These are phyloP conservation scores for Plecturocebus donacophilus DNA, from an alignment of 2,113 vertebrate genomes.

Conservation along the genomic window DNA sequence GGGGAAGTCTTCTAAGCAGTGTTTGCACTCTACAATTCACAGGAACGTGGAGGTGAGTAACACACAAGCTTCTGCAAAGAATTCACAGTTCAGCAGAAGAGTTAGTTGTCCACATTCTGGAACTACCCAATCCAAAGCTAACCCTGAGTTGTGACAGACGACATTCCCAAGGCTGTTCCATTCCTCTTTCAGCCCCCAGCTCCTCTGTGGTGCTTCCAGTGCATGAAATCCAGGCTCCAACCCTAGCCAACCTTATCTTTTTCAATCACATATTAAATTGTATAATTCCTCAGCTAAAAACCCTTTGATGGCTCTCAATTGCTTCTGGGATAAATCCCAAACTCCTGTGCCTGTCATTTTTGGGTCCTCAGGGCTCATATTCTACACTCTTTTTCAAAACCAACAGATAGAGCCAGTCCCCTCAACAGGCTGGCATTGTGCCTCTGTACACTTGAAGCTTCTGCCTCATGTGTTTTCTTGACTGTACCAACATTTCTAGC, in stretches of 20 bases:
- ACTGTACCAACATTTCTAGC: background rate
- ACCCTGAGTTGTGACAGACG: background rate
- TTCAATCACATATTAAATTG: background rate
- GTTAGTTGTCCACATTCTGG: background rate
- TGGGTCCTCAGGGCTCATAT: background rate
- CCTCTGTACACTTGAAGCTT: background rate
- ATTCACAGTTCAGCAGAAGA: background rate
- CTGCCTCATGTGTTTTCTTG: background rate
- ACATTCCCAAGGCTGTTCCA: background rate
- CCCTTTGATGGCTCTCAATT: background rate
- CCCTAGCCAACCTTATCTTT: background rate
- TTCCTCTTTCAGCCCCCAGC: background rate
- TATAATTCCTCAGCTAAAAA: background rate
- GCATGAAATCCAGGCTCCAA: background rate
- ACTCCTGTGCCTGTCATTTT: background rate
- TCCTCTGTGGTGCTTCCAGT: too few species aligned
- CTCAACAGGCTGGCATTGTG: too few species aligned
- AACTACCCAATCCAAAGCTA: background rate
- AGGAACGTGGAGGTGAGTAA: background rate
- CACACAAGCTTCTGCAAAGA: background rate
- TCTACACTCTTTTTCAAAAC: background rate
- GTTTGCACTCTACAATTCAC: background rate
- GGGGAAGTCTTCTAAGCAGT: background rate
- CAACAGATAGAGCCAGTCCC: rapidly evolving
- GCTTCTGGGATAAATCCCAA: background rate